These are phyloP conservation scores for Adelphocoris suturalis DNA, from an alignment of 2,888 invertebrate species.

Conservation along the genomic window DNA sequence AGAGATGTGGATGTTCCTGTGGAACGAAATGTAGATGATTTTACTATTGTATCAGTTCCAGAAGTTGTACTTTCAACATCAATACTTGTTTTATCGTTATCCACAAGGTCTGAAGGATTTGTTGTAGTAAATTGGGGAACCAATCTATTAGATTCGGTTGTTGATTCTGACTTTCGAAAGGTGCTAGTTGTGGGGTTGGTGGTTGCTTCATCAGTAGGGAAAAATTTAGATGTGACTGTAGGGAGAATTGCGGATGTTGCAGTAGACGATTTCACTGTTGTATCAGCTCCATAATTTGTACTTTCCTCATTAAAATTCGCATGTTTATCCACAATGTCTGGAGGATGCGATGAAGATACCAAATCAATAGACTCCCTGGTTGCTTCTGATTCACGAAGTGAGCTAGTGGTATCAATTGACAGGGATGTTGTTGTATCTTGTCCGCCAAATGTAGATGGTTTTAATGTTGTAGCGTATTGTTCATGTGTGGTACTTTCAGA, in stretches of 20 bases:
- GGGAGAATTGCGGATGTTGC: conserved; percentile 28
- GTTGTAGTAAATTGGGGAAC: not conserved
- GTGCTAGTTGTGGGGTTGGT: not conserved
- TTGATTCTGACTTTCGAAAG: not conserved
- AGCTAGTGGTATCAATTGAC: not conserved
- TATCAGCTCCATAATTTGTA: not conserved
- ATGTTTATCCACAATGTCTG: not conserved
- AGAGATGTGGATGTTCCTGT: conserved; percentile 56
- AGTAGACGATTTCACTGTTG: not conserved
- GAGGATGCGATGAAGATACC: conserved; percentile 1
- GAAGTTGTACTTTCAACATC: conserved; percentile 53
- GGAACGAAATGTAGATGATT: conserved; percentile 32
- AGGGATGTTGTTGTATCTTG: not conserved
- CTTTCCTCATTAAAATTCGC: not conserved
- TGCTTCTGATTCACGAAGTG: not conserved
- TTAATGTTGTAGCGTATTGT: not conserved
- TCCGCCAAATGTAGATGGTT: not conserved
- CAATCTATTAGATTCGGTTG: not conserved
- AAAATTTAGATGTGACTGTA: not conserved
- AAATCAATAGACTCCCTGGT: not conserved
- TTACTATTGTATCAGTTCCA: not conserved
- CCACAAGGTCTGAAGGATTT: not conserved
- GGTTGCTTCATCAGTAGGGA: not conserved
- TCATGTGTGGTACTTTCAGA: conserved; percentile 33
- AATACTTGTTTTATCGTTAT: not conserved